These are phyloP conservation scores for Tenthredo amoena DNA, from an alignment of 2,888 invertebrate species.

Conservation along the genomic window DNA sequence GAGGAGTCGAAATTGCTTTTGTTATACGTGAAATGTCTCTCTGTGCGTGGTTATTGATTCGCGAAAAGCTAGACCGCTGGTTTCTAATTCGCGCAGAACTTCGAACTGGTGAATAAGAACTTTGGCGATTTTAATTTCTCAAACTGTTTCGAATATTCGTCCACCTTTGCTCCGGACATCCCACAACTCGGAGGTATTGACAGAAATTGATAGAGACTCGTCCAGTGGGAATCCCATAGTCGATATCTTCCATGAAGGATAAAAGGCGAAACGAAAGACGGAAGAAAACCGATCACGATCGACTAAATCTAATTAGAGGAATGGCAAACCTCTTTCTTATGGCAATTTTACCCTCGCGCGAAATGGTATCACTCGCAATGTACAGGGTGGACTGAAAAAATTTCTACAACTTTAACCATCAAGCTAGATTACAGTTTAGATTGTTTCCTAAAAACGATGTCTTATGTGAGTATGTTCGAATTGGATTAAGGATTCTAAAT, in stretches of 20 bases:
- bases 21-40: conserved; percentile 65
- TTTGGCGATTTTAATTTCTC: neutral
- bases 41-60: conserved; percentile 52
- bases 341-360: neutral
- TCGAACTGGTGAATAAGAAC: neutral
- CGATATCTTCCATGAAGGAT: neutral
- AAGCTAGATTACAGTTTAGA: neutral
- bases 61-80: neutral
- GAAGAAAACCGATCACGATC: conserved; percentile 22
- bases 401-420: neutral
- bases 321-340: conserved; percentile 4
- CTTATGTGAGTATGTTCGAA: neutral
- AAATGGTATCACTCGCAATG: neutral
- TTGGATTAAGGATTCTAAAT: neutral
- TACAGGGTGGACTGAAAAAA: neutral
- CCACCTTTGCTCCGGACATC: neutral
- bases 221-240: neutral
- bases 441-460: neutral
- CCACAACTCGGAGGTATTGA: neutral
- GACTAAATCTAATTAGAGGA: conserved; percentile 10
- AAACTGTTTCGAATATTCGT: neutral
- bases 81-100: neutral
- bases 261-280: neutral
- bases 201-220: neutral
- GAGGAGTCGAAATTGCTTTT: conserved; percentile 68